Percentiles rank a stretch among this genome's conserved stretches.
Evolutionary conservation across 2,113 vertebrate genomes (phyloP).

Genomic region (Aegotheles bennettii): DNA sequence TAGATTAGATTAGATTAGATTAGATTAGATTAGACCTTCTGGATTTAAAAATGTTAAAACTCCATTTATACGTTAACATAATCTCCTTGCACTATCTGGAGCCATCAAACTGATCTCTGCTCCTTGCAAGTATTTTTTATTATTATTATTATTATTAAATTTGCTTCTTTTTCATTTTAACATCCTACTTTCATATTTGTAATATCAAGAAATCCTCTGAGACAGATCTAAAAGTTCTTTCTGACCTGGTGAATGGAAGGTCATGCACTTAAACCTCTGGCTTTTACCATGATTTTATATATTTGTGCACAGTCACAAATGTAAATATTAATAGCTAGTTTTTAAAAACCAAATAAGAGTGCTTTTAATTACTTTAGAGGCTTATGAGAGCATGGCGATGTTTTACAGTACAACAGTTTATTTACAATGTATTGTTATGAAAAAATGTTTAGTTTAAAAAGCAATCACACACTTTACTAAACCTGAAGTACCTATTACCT

Average conservation of each 20-base stretch:
- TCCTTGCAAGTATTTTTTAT: slow-evolving; percentile 73
- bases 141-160: slow-evolving; percentile 80
- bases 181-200: slow-evolving; percentile 68
- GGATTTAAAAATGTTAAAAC: slow-evolving; percentile 96
- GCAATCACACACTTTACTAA: slow-evolving; percentile 22
- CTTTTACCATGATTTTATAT: slow-evolving; percentile 71
- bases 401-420: slow-evolving; percentile 30
- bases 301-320: slow-evolving; percentile 67
- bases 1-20: slow-evolving; percentile 82
- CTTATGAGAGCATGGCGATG: slow-evolving; percentile 29
- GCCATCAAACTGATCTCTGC: slow-evolving; percentile 80
- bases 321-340: slow-evolving; percentile 68
- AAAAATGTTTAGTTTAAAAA: slow-evolving; percentile 52
- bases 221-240: slow-evolving; percentile 67
- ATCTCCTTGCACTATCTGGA: slow-evolving; percentile 87
- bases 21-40: slow-evolving; percentile 55
- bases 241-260: slow-evolving; percentile 47
- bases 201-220: slow-evolving; percentile 76
- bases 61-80: slow-evolving; percentile 91
- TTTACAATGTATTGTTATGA: slow-evolving; percentile 56
- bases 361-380: slow-evolving; percentile 71
- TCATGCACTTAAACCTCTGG: slow-evolving; percentile 52
- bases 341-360: slow-evolving; percentile 71
- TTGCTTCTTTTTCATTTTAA: slow-evolving; percentile 70
- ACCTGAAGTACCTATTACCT: slow-evolving; percentile 43